Evolutionary conservation across 2,797 vertebrate genomes (phyloP).

Genomic region (Coranthus polyacanthus): DNA sequence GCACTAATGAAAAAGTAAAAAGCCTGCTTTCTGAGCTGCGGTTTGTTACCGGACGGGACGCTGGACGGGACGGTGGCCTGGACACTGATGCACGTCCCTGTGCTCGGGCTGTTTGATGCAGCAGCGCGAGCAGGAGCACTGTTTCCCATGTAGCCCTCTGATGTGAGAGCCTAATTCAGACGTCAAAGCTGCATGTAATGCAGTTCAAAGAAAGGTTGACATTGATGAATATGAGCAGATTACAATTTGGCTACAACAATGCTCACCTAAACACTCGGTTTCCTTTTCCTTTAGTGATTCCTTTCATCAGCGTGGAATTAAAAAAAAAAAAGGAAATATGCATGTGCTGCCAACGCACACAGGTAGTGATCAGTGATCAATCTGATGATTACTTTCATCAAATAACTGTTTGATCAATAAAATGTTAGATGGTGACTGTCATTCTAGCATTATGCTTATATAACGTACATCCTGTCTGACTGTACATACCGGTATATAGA

Average conservation of each 20-base stretch:
- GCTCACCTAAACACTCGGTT: background rate
- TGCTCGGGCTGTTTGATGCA: conserved; percentile 49
- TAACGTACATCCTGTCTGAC: background rate
- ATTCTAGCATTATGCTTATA: background rate
- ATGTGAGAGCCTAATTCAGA: conserved; percentile 22
- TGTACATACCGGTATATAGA: background rate
- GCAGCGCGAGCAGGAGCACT: conserved; percentile 50
- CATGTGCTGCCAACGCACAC: background rate
- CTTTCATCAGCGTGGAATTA: background rate
- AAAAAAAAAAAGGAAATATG: background rate
- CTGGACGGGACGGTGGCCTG: conserved; percentile 48
- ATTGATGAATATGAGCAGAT: conserved; percentile 36
- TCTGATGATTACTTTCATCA: too few relatives aligned
- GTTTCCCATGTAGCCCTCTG: conserved; percentile 56
- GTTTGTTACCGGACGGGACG: conserved; percentile 56
- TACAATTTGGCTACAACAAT: background rate
- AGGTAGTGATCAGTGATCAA: too few relatives aligned
- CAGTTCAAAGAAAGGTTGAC: conserved; percentile 43
- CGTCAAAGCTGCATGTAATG: conserved; percentile 11
- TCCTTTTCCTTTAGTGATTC: background rate
- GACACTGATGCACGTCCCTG: conserved; percentile 37
- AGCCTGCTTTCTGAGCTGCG: conserved; percentile 30
- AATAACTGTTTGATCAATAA: too few relatives aligned
- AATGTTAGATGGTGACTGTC: too few relatives aligned
- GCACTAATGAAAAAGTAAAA: conserved; percentile 34